phyloP scores from a whole-genome alignment of 1,140 invertebrate genomes.

The Kradibia gibbosae region DNA sequence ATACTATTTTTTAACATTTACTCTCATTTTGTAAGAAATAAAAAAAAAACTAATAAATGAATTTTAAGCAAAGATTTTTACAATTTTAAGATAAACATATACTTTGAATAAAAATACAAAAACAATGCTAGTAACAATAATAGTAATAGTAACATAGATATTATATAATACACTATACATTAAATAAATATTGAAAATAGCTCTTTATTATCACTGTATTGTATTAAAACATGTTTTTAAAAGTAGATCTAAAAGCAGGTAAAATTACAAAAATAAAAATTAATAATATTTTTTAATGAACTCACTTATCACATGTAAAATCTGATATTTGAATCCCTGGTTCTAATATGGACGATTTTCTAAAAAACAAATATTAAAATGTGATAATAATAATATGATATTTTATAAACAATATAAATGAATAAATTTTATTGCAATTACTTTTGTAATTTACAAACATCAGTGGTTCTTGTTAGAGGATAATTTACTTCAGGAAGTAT shows the following conservation, averaged over 20 bases:
- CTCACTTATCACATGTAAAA: conserved; percentile 73
- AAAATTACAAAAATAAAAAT: conserved; percentile 10
- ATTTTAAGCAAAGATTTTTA: not conserved
- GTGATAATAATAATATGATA: not conserved
- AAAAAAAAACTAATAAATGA: not conserved
- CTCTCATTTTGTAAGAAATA: too few species aligned
- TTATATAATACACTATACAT: conserved; percentile 32
- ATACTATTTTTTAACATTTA: too few species aligned
- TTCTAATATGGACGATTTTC: conserved; percentile 52
- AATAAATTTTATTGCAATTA: conserved; percentile 54
- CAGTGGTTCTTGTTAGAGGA: conserved; percentile 77
- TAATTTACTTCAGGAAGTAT: conserved; percentile 78
- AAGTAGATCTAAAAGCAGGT: not conserved
- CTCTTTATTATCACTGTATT: not conserved
- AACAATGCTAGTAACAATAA: too few species aligned
- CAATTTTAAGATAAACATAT: too few species aligned
- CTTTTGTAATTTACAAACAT: conserved; percentile 74
- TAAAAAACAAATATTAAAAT: conserved; percentile 52
- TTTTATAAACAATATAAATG: conserved; percentile 23
- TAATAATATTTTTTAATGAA: conserved; percentile 43
- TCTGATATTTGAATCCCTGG: conserved; percentile 62
- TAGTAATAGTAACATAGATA: not conserved
- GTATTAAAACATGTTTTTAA: not conserved
- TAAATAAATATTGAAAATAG: not conserved
- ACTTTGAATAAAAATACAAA: too few species aligned